phyloP scores from a whole-genome alignment of 2,888 invertebrate genomes.

The Omphaloscelis lunosa region DNA sequence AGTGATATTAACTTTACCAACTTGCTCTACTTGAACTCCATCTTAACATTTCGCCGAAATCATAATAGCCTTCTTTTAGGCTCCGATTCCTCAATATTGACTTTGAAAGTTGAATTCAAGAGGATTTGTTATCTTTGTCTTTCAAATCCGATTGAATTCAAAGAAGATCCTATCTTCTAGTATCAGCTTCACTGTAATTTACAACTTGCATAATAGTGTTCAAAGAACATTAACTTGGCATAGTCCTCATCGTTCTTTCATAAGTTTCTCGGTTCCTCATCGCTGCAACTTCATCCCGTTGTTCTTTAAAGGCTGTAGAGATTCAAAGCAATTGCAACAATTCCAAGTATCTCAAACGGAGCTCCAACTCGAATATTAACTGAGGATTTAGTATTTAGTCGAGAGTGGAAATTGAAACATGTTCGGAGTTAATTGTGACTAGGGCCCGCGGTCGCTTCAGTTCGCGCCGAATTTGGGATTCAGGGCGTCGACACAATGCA shows the following conservation, averaged over 20 bases:
- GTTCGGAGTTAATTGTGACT: constrained; percentile 86
- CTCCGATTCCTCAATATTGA: constrained; percentile 39
- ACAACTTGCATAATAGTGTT: constrained; percentile 60
- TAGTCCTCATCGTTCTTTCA: constrained; percentile 58
- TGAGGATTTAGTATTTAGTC: constrained; percentile 78
- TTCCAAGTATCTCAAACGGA: constrained; percentile 69
- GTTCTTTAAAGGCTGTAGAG: constrained; percentile 64
- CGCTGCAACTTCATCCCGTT: constrained; percentile 59
- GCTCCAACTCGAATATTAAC: constrained; percentile 78
- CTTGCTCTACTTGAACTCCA: constrained; percentile 54
- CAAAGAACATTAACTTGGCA: constrained; percentile 54
- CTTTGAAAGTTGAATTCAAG: constrained; percentile 52
- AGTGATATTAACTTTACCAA: constrained; percentile 63
- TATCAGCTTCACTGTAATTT: constrained; percentile 53
- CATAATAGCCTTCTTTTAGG: constrained; percentile 48
- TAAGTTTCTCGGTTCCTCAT: constrained; percentile 58
- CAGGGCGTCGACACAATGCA: constrained; percentile 63
- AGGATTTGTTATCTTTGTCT: constrained; percentile 44
- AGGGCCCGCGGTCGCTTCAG: constrained; percentile 73
- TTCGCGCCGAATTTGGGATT: constrained; percentile 74
- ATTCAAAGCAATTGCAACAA: constrained; percentile 71
- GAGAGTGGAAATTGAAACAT: constrained; percentile 87
- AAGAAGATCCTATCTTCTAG: constrained; percentile 40
- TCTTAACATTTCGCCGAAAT: constrained; percentile 56
- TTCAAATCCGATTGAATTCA: constrained; percentile 50